Evolutionary conservation across 2,797 vertebrate genomes (phyloP).

Genomic region (Falco columbarius): DNA sequence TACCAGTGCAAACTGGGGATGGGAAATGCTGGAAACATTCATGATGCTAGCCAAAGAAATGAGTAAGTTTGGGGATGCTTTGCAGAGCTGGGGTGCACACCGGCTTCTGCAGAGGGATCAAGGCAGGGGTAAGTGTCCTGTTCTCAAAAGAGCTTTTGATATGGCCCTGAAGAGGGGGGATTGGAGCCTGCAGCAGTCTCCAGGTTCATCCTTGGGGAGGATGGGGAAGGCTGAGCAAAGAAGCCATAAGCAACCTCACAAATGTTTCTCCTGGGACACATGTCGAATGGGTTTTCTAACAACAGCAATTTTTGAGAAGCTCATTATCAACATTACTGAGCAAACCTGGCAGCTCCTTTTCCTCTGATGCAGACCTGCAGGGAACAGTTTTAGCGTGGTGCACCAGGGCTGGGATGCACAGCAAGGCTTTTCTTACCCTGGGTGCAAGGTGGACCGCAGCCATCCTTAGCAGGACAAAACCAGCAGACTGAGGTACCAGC

Average conservation of each 20-base stretch:
- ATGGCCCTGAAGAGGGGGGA: background rate
- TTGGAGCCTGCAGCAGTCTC: background rate
- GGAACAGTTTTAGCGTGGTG: background rate
- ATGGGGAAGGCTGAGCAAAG: background rate
- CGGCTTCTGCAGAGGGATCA: background rate
- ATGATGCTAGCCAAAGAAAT: background rate
- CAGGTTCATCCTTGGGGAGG: background rate
- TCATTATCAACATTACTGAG: background rate
- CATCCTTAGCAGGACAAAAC: background rate
- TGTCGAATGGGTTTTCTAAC: background rate
- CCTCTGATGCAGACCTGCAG: background rate
- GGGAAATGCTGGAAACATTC: rapidly evolving
- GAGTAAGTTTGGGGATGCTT: background rate
- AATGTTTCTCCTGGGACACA: background rate
- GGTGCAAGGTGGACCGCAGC: no score
- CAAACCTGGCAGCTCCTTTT: background rate
- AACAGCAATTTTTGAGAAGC: background rate
- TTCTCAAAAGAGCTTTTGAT: background rate
- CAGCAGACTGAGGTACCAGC: background rate
- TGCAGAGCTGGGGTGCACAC: background rate
- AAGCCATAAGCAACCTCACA: background rate
- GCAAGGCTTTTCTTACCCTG: background rate
- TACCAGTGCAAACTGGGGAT: background rate
- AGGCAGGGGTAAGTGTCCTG: background rate
- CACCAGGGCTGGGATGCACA: background rate